These are phyloP conservation scores for Spodoptera frugiperda DNA, from an alignment of 1,140 invertebrate species.

Conservation along the genomic window DNA sequence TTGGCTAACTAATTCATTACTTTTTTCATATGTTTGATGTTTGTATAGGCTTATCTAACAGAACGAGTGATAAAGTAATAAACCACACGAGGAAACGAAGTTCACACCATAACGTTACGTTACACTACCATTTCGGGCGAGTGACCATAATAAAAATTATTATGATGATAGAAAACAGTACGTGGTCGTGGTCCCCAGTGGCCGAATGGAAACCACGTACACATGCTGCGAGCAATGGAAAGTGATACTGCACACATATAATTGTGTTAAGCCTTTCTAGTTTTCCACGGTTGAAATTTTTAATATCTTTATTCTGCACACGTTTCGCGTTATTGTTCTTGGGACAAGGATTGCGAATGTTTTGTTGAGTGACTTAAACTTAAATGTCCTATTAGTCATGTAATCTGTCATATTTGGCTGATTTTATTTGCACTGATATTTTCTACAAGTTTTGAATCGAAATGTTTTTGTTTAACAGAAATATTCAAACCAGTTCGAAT, in stretches of 20 bases:
- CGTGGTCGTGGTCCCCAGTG: slow-evolving; percentile 25
- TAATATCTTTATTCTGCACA: slow-evolving; percentile 24
- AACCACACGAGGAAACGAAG: neutral
- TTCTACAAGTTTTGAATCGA: too few species aligned
- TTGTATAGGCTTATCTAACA: too few species aligned
- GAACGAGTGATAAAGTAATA: neutral
- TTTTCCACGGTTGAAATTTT: slow-evolving; percentile 36
- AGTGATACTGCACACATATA: slow-evolving; percentile 42
- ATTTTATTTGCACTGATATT: too few species aligned
- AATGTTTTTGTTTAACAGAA: too few species aligned
- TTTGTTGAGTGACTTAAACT: neutral
- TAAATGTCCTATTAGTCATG: neutral
- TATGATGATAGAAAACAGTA: slow-evolving; percentile 27
- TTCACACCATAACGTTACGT: slow-evolving; percentile 16
- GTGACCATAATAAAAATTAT: neutral
- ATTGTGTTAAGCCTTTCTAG: slow-evolving; percentile 40
- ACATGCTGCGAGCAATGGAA: slow-evolving; percentile 35
- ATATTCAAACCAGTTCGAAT: too few species aligned
- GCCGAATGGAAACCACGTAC: slow-evolving; percentile 12
- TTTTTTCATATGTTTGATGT: too few species aligned
- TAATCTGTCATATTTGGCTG: too few species aligned
- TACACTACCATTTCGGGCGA: neutral
- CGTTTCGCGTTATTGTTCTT: slow-evolving; percentile 1
- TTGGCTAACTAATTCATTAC: too few species aligned
- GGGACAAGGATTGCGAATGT: neutral